Evolutionary conservation across 2,113 vertebrate species (phyloP).

Genomic region (Limnothrissa miodon): DNA sequence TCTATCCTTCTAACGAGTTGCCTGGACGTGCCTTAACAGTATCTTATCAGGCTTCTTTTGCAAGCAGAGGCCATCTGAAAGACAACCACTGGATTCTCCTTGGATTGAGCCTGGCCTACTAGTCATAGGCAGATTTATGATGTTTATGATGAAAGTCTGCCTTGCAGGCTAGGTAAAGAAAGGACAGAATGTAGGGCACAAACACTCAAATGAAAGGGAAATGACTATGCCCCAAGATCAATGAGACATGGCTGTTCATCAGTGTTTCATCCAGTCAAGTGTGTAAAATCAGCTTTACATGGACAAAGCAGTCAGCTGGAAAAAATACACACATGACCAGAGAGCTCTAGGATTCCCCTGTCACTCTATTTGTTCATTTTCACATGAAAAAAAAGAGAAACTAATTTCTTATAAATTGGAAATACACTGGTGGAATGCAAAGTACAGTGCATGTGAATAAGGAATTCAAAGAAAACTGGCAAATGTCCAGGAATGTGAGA

Average conservation of each 20-base stretch:
- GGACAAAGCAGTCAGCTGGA: neutral
- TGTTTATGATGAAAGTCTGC: too few species aligned
- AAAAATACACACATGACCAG: neutral
- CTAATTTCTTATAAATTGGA: neutral
- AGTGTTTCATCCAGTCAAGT: slow-evolving; percentile 12
- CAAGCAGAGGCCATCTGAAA: too few species aligned
- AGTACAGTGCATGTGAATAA: neutral
- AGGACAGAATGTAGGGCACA: neutral
- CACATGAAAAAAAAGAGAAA: neutral
- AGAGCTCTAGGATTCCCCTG: neutral
- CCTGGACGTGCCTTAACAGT: too few species aligned
- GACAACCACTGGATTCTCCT: too few species aligned
- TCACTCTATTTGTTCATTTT: neutral
- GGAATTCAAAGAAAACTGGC: neutral
- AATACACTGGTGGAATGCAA: neutral
- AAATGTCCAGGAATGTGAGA: too few species aligned
- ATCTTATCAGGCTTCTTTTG: too few species aligned
- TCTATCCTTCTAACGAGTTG: too few species aligned
- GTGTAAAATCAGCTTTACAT: slow-evolving; percentile 13
- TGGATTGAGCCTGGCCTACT: too few species aligned
- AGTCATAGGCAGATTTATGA: too few species aligned
- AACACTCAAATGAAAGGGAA: neutral
- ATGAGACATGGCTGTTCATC: slow-evolving; percentile 12
- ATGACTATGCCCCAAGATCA: neutral
- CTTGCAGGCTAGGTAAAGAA: too few species aligned